Evolutionary conservation across 2,797 vertebrate genomes (phyloP), one percentile per base, ranked within the genome.

Genomic region (Pipistrellus kuhlii): DNA sequence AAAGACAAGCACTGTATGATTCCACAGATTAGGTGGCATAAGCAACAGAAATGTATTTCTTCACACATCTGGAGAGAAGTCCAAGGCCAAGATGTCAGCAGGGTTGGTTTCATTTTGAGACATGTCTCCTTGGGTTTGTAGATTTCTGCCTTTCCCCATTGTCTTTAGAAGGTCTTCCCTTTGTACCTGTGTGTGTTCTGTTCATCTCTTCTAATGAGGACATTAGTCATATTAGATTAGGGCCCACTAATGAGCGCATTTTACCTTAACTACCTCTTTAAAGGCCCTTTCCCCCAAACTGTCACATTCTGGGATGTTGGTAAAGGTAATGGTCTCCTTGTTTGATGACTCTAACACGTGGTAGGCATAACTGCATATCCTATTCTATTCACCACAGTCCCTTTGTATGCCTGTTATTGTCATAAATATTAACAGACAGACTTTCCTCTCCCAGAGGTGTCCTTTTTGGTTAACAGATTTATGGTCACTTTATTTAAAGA

Each of bases 391-490:
- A 77, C 3, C 11, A 87, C 2, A 57, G 17, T 41, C 6, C 20
- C 9, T n/a, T 81, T 35, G 17, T 35, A 30, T 32, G 41, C 14
- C 14, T 87, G 3, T 2, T 21, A 76, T n/a, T 13, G 68, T 30
- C 20, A 57, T 46, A 66, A 62, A 59, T 57, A 23, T 66, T 48
- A 72, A 78, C 7, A 72, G 46, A n/a, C 4, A 10, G 90, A 8
- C 6, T n/a, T 8, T 27, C 18, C 17, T 78, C n/a, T 82, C 38
- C 80, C 32, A n/a, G 38, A 75, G 80, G 8, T 48, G 8, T 38
- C 8, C 11, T 78, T 85, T 80, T 25, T 85, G 59, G 48, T 48
- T 85, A 62, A 81, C 59, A 85, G 76, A 88, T 88, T 93, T 57
- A 62, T 71, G 10, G 13, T 57, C 21, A 76, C 5, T 75, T 69